phyloP scores from a whole-genome alignment of 1,140 invertebrate species.

The Drosophila virilis region DNA sequence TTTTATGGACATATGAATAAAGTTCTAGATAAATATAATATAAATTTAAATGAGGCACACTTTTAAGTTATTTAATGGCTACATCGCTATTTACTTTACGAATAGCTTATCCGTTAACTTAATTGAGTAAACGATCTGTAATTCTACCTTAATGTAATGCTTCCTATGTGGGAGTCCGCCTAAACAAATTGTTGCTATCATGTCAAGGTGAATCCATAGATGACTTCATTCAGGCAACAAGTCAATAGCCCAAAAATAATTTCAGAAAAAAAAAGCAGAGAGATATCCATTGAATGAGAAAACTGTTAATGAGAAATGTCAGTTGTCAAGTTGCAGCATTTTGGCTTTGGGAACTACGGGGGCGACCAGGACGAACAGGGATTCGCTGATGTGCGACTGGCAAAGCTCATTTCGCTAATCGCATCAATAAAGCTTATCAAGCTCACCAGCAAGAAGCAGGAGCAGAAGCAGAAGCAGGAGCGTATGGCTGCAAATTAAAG shows the following conservation, averaged over 20 bases:
- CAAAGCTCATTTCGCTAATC: slow-evolving; percentile 80
- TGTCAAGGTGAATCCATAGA: slow-evolving; percentile 55
- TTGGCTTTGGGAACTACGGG: not conserved
- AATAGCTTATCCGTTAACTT: too few species aligned
- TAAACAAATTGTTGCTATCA: not conserved
- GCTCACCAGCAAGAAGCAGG: slow-evolving; percentile 40
- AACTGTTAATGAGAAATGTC: slow-evolving; percentile 80
- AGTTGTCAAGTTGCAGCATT: slow-evolving; percentile 64
- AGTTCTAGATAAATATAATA: too few species aligned
- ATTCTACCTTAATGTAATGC: not conserved
- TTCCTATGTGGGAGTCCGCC: not conserved
- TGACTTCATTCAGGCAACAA: slow-evolving; percentile 74
- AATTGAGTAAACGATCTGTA: too few species aligned
- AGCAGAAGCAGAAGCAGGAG: slow-evolving; percentile 12
- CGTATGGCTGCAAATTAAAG: slow-evolving; percentile 51
- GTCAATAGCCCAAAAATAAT: slow-evolving; percentile 55
- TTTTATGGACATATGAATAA: too few species aligned
- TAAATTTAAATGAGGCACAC: too few species aligned
- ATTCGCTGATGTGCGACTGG: slow-evolving; percentile 39
- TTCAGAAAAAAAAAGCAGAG: slow-evolving; percentile 18
- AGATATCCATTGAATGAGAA: not conserved
- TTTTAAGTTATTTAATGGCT: too few species aligned
- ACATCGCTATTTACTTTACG: too few species aligned
- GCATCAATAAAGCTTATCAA: slow-evolving; percentile 81
- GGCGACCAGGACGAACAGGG: not conserved